Evolutionary conservation across 2,113 vertebrate species (phyloP), one percentile per base, ranked within the genome.

Genomic region (Pseudopodoces humilis): DNA sequence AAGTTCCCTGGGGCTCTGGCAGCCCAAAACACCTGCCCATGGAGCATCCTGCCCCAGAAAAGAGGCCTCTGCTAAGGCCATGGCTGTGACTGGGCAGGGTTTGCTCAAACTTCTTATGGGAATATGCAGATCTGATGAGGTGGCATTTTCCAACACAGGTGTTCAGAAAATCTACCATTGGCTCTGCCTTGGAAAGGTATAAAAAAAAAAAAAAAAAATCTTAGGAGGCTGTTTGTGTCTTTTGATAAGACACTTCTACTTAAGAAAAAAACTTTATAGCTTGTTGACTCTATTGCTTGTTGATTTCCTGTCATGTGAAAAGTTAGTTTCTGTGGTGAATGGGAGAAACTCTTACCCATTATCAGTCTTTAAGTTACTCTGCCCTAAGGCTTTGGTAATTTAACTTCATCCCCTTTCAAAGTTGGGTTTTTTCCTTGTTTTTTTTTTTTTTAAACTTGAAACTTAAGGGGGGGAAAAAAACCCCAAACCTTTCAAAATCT

Each of bases 391-490:
- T 87, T 90, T 72, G n/a, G 82, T 80, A 94, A 92, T 89, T 91
- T 95, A 84, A 89, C 89, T 94, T 94, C 52, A 92, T 79, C 58
- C 60, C 13, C 46, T 95, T 95, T 95, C 63, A 95, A 95, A 92
- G 88, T 64, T 80, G 7, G 0, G 47, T 33, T 55, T 60, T 4
- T 37, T 59, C 33, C 49, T 13, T 4, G 7, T 28, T 49, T 28
- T 18, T 23, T 28, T 19, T 22, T 56, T 80, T 90, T 86, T 92
- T 30, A 10, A 92, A 69, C 58, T 91, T 87, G 60, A 85, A 96
- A 92, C 49, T 92, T 80, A 49, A 79, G n/a, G 50, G 41, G 44
- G 8, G 1, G 0, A 1, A 9, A 30, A 33, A 47, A 52, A 1
- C 0, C 11, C 46, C 27, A 44, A 81, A 78, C 37, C 88, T 95